These are phyloP conservation scores for Podarcis raffonei DNA, from an alignment of 2,113 vertebrate species.

Conservation along the genomic window DNA sequence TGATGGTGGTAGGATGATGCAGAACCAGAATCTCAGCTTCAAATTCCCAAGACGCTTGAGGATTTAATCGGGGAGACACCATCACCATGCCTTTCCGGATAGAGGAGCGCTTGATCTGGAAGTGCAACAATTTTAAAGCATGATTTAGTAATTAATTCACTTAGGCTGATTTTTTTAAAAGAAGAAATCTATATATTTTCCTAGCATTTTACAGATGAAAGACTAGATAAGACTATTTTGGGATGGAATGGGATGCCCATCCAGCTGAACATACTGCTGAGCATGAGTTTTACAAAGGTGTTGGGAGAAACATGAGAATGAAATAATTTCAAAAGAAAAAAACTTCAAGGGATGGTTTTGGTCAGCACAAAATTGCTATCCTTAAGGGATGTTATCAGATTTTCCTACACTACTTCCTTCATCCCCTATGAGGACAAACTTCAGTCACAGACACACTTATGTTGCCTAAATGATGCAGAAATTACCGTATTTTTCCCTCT, in stretches of 20 bases:
- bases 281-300: conserved; percentile 29
- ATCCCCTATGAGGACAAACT: background rate
- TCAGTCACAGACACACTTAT: background rate
- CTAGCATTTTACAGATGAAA: conserved; percentile 9
- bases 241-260: background rate
- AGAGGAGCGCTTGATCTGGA: conserved; percentile 95
- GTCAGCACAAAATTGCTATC: background rate
- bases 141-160: conserved; percentile 18
- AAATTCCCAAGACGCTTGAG: conserved; percentile 98
- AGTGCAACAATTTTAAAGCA: background rate
- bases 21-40: conserved; percentile 97
- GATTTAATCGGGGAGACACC: conserved; percentile 93
- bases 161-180: background rate
- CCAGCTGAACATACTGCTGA: background rate
- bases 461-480: background rate
- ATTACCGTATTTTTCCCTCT: too few relatives aligned
- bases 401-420: background rate
- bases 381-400: background rate
- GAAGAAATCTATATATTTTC: conserved; percentile 11
- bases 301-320: background rate
- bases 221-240: background rate
- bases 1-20: conserved; percentile 97
- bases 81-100: conserved; percentile 99
- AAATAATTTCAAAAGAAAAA: background rate
- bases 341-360: conserved; percentile 20